Conservation (phyloP, 2,797 vertebrate genomes). For the Borostomias antarcticus region DNA sequence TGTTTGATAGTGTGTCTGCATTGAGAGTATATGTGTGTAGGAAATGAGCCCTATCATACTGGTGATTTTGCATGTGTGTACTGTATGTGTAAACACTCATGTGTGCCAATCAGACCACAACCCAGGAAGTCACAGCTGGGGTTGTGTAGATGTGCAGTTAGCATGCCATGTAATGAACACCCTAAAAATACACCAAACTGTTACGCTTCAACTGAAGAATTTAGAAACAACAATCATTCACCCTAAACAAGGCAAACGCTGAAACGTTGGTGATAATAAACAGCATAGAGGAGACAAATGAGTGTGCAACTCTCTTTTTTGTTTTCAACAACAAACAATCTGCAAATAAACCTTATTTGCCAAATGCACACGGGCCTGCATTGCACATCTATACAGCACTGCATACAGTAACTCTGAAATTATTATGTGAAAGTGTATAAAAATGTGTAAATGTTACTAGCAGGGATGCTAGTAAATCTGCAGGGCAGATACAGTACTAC, state of each 20-base stretch:
- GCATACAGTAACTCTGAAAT: no score
- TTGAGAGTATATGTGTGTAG: conserved; percentile 7
- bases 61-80: conserved; percentile 7
- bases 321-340: no score
- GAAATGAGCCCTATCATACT: background rate
- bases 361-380: no score
- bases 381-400: no score
- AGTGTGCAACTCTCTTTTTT: no score
- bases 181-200: background rate
- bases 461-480: no score
- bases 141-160: background rate
- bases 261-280: no score
- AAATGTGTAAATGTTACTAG: no score
- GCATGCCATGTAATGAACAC: background rate
- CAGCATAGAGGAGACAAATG: no score
- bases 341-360: background rate
- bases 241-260: no score
- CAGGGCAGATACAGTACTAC: no score
- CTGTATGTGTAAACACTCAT: conserved; percentile 11
- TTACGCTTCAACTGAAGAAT: background rate
- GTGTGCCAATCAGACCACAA: conserved; percentile 12
- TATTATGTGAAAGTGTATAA: no score
- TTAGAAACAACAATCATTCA: background rate
- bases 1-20: background rate
- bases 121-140: conserved; percentile 43